phyloP scores from a whole-genome alignment of 2,888 invertebrate genomes.

The Rugalucina vietnamica region DNA sequence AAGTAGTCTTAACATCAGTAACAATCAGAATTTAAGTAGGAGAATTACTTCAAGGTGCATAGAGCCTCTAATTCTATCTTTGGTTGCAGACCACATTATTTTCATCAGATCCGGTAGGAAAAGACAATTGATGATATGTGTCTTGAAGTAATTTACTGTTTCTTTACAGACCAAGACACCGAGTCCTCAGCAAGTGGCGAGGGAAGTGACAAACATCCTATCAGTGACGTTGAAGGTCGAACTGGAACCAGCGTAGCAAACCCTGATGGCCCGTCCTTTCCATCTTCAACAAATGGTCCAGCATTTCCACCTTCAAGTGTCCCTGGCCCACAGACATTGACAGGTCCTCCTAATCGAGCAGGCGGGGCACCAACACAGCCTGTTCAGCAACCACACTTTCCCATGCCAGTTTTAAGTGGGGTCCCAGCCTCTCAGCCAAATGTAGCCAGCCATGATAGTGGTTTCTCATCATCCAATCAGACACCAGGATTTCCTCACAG shows the following conservation, averaged over 20 bases:
- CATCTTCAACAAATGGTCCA: slow-evolving; percentile 13
- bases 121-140: too few species aligned
- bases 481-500: slow-evolving; percentile 39
- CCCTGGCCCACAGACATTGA: slow-evolving; percentile 11
- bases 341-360: slow-evolving; percentile 8
- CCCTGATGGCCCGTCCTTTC: slow-evolving; percentile 29
- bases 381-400: slow-evolving; percentile 20
- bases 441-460: neutral
- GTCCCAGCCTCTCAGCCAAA: neutral
- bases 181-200: neutral
- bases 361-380: neutral
- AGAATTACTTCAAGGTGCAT: too few species aligned
- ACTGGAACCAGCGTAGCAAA: neutral
- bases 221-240: neutral
- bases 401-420: slow-evolving; percentile 16
- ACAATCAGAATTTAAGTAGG: too few species aligned
- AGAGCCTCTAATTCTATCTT: too few species aligned
- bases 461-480: slow-evolving; percentile 16
- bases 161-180: neutral
- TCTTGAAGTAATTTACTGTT: too few species aligned
- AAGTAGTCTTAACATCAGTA: too few species aligned
- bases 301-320: neutral
- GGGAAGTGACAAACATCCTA: neutral
- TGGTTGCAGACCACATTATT: too few species aligned
- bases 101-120: too few species aligned